Evolutionary conservation across 2,888 invertebrate species (phyloP), one percentile per base, ranked within the genome.

Genomic region (Trichacis sp.): DNA sequence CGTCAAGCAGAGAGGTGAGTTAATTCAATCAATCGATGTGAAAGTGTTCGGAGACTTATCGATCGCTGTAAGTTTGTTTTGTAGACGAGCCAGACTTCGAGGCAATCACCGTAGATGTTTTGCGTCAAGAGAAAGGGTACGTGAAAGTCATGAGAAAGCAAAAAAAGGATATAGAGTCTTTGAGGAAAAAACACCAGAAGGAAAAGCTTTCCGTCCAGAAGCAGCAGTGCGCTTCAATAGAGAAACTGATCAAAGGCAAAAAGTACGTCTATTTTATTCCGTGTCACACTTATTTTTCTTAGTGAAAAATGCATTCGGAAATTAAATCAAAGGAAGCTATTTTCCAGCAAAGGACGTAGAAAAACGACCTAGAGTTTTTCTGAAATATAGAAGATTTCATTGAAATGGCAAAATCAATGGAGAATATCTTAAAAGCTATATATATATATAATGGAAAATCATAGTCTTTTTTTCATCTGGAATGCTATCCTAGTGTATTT

Each of bases 111-210:
- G 89, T 95, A 43, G 96, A 96, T 71, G 90, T 92, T 1, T 87
- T 98, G 47, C 90, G 93, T 15, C 90, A 91, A 74, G 97, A 97
- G 84, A 98, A 97, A 82, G 92, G 92, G 18, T 98, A 94, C 86
- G 88, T 92, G 74, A 99, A 99, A 86, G 91, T 95, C 30, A 91
- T 94, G 46, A 93, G 96, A 77, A 98, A 98, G 83, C 97, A 98
- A 80, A 94, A 95, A 84, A 99, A 99, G 80, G 98, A 99, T 76
- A 83, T 95, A 66, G 98, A 98, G 60, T 88, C 94, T 3, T 86
- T 98, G 86, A 92, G 92, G 81, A 98, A 97, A 83, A 92, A 93
- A 56, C 98, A 98, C 77, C 89, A 92, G 71, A 99, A 99, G 82
- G 98, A 98, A 85, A 92, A 96, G 81, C 87, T 92, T 78, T 85